phyloP scores from a whole-genome alignment of 2,113 vertebrate species.

The Ameiurus melas region DNA sequence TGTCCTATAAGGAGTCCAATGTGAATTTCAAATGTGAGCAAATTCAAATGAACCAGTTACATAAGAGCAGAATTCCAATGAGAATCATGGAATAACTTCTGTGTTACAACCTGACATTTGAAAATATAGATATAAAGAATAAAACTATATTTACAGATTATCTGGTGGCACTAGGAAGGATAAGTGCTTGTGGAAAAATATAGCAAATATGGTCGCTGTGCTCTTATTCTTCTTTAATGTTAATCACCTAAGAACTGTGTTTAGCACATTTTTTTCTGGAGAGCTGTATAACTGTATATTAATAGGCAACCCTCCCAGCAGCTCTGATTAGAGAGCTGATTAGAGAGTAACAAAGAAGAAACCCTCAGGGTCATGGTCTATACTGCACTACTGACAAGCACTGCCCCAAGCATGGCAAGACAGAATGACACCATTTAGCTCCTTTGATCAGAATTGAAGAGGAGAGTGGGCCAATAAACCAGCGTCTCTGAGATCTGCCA shows the following conservation, averaged over 20 bases:
- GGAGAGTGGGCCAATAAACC: slow-evolving; percentile 30
- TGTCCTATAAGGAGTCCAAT: neutral
- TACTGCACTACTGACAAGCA: slow-evolving; percentile 40
- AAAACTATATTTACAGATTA: neutral
- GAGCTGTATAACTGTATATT: slow-evolving; percentile 35
- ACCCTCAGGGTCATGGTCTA: slow-evolving; percentile 12
- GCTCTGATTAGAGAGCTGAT: slow-evolving; percentile 40
- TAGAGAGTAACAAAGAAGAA: slow-evolving; percentile 43
- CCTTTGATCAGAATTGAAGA: slow-evolving; percentile 36
- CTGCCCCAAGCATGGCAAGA: slow-evolving; percentile 25
- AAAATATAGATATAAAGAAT: neutral
- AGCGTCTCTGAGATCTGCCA: slow-evolving; percentile 12
- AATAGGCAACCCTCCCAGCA: slow-evolving; percentile 29
- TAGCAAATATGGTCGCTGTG: neutral
- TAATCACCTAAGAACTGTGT: slow-evolving; percentile 11
- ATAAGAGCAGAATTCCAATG: slow-evolving; percentile 15
- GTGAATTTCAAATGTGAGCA: slow-evolving; percentile 35
- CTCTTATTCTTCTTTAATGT: neutral
- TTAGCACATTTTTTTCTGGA: neutral
- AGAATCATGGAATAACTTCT: slow-evolving; percentile 7
- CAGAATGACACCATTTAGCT: slow-evolving; percentile 46
- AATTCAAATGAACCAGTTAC: slow-evolving; percentile 41
- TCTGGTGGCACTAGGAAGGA: neutral
- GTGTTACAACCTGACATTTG: neutral
- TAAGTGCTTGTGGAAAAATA: neutral